These are phyloP conservation scores for Neosilurus hyrtlii DNA, from an alignment of 2,797 vertebrate species.

Conservation along the genomic window DNA sequence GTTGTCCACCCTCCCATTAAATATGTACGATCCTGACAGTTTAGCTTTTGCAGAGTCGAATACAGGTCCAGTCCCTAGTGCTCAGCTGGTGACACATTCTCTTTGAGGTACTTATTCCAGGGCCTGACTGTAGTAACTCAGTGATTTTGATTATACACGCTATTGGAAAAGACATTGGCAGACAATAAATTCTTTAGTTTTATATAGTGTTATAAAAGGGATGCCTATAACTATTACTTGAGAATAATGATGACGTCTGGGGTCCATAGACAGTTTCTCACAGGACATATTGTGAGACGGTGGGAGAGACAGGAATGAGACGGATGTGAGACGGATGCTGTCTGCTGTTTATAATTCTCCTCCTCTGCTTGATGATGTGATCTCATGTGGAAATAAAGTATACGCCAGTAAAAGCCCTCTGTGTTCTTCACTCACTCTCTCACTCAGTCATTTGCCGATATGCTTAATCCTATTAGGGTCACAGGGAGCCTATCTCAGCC, in stretches of 20 bases:
- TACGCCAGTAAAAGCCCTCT: background rate
- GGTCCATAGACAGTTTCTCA: conserved; percentile 29
- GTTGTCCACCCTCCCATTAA: too few relatives aligned
- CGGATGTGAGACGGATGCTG: conserved; percentile 47
- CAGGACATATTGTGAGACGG: conserved; percentile 32
- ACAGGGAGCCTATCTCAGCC: too few relatives aligned
- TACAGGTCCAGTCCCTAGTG: too few relatives aligned
- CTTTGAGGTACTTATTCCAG: too few relatives aligned
- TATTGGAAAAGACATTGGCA: background rate
- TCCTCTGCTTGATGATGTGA: background rate
- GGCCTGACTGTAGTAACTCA: background rate
- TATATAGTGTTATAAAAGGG: too few relatives aligned
- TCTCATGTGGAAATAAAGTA: background rate
- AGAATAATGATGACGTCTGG: conserved; percentile 35
- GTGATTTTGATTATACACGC: background rate
- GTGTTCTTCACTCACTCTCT: too few relatives aligned
- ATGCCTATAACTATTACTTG: background rate
- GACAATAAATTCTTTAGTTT: too few relatives aligned
- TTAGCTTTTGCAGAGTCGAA: too few relatives aligned
- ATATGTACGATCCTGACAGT: too few relatives aligned
- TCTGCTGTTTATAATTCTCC: background rate
- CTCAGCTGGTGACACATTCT: too few relatives aligned
- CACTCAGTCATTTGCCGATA: too few relatives aligned
- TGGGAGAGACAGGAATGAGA: conserved; percentile 44
- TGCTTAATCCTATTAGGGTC: too few relatives aligned